A percentile compares a stretch with the other conserved stretches of the same genome.
These are phyloP conservation scores for Pterois miles DNA, from an alignment of 2,797 vertebrate genomes.

Conservation along the genomic window DNA sequence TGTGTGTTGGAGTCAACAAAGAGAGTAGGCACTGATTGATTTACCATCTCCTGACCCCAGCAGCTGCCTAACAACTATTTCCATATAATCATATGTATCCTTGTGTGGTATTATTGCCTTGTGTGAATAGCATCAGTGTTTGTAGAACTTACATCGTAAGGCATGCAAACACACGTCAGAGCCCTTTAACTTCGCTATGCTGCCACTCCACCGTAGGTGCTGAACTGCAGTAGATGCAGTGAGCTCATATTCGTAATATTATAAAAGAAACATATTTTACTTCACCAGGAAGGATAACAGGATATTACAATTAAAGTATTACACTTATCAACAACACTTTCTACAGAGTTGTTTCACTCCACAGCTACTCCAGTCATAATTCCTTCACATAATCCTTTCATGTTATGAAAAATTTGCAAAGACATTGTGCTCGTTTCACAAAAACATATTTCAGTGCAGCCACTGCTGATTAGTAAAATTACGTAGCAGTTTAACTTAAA, in stretches of 20 bases:
- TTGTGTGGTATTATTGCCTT: too few relatives aligned
- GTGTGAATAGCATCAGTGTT: neutral
- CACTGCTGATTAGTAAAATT: constrained; percentile 18
- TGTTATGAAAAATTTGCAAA: constrained; percentile 16
- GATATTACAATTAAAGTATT: constrained; percentile 3
- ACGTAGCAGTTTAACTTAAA: constrained; percentile 25
- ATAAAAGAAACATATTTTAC: neutral
- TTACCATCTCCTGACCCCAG: neutral
- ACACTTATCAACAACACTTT: neutral
- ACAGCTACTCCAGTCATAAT: neutral
- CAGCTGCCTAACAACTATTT: neutral
- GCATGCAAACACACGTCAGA: neutral
- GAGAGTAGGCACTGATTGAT: neutral
- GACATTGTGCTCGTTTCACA: constrained; percentile 12
- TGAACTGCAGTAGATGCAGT: neutral
- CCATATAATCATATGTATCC: neutral
- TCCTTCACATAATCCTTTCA: constrained; percentile 21
- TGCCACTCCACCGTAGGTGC: neutral
- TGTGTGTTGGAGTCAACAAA: neutral
- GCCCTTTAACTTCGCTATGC: neutral
- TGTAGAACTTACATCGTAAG: neutral
- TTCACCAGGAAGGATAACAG: neutral
- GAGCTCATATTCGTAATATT: neutral
- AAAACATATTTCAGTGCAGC: constrained; percentile 5
- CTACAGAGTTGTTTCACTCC: neutral